Base-by-base conservation (phyloP, 2,797 vertebrate species). In the Gymnoscopelus microlampas region DNA sequence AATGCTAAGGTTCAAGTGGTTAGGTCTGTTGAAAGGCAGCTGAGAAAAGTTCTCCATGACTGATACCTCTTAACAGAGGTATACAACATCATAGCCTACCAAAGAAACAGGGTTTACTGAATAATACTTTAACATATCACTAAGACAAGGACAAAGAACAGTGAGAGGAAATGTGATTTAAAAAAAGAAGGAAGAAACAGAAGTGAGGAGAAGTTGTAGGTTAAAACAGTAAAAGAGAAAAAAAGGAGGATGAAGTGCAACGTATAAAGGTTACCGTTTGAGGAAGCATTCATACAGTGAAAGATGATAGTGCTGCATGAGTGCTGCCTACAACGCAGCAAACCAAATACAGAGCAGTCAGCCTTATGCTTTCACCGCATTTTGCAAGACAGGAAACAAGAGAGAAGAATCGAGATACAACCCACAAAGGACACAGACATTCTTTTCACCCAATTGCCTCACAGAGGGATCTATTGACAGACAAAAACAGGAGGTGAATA, bases 341-440 rank as follows among this genome's bases (percentile, higher is more conserved):
- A 44, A 87, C 81, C 76, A 59, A 83, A 86, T 51, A 39, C 63
- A 65, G 55, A 78, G 61, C 57, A 68, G 49, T 39, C 35, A 9
- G 29, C 32, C 3, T 13, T 60, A 32, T 53, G 60, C 64, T 77
- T 75, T 76, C 84, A 72, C 53, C 62, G 47, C 76, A 48, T 80
- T 79, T 72, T 80, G 82, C 68, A 82, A 88, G 80, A 89, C 89
- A 91, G 91, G 91, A 91, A 91, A 80, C 63, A 29, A 44, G 68
- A 87, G 5, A 44, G 39, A 71, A 79, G 62, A 70, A 55, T 63
- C 23, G 35, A 73, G 74, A 53, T 0, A 47, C 50, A 70, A 70
- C 53, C 6, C 53, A 62, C 4, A 10, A 9, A 26, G 48, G 51
- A 39, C 58, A 51, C 0, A 29, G 23, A 35, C 71, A 74, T 68